Base-by-base conservation (phyloP, 2,888 invertebrate species). In the Sicus ferrugineus region DNA sequence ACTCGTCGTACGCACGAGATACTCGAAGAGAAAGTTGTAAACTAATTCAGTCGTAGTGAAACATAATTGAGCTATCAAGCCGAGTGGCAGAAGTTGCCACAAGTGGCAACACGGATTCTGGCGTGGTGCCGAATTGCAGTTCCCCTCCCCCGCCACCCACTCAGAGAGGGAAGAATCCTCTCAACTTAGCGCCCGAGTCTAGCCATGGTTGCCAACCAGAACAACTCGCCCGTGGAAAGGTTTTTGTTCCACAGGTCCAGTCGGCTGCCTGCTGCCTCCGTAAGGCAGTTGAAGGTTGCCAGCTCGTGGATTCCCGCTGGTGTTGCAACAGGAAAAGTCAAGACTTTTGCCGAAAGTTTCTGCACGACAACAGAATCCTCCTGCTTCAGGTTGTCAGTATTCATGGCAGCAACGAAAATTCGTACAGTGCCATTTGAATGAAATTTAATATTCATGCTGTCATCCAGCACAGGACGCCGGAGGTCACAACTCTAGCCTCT, bases 1-100 rank as follows among this genome's bases (percentile, higher is more conserved):
- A 69, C 61, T 50, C 69, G 28, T 21, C 28, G 34, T 14, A 23
- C 58, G 23, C 30, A 48, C 56, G 38, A 14, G 38, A 14, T 34
- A 61, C 61, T 50, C 30, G 59, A 64, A 65, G 50, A 71, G 61
- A 65, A 71, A 67, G 67, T n/a, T n/a, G n/a, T 56, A 71, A 70
- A 72, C 73, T 73, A 72, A 73, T 73, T 72, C 68, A 73, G 70
- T 72, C 69, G 54, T 72, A 65, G 69, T 67, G 70, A 70, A 69
- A 71, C 70, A 69, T 73, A 73, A 72, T 73, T 73, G 72, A 72
- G 72, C 72, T 62, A 72, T 73, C 70, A 70, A 54, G 58, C 46
- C 65, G 64, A 73, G 72, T 70, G 73, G 70, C 62, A 59, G 70
- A 72, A 67, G 65, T 72, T 71, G 67, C 50, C 58, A 71, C 58